Conservation (phyloP, 2,888 invertebrate species). For the Eumacrocentrus americanus region DNA sequence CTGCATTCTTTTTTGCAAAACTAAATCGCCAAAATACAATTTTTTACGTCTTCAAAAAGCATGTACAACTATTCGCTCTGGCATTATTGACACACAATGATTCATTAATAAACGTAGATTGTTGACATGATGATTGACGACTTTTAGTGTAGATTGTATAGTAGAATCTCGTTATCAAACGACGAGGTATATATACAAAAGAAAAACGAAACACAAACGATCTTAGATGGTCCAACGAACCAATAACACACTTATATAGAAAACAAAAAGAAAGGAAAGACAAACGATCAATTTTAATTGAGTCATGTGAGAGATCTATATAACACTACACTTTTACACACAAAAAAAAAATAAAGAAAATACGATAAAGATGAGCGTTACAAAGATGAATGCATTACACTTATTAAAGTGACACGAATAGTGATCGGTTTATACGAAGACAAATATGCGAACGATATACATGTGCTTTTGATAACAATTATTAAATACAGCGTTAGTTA, state of each 20-base stretch:
- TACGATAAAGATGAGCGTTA: no score
- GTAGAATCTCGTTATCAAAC: background rate
- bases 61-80: slow-evolving; percentile 18
- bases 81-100: slow-evolving; percentile 1
- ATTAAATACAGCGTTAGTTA: slow-evolving; percentile 51
- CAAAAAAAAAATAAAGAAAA: slow-evolving; percentile 14
- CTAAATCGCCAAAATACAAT: slow-evolving; percentile 26
- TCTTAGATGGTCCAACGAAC: slow-evolving; percentile 34
- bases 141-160: background rate
- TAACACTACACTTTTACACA: slow-evolving; percentile 24
- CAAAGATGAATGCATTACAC: slow-evolving; percentile 18
- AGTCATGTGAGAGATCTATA: background rate
- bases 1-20: slow-evolving; percentile 28
- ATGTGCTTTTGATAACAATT: slow-evolving; percentile 60
- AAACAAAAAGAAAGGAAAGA: background rate
- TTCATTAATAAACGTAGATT: background rate
- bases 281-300: no score
- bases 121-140: background rate
- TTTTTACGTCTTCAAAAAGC: slow-evolving; percentile 27
- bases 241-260: slow-evolving; percentile 12
- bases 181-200: slow-evolving; percentile 16
- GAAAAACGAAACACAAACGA: slow-evolving; percentile 25
- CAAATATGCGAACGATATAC: slow-evolving; percentile 54
- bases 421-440: slow-evolving; percentile 48
- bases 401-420: slow-evolving; percentile 41